These are phyloP conservation scores for Euborellia annulipes DNA, from an alignment of 1,140 invertebrate species.

Conservation along the genomic window DNA sequence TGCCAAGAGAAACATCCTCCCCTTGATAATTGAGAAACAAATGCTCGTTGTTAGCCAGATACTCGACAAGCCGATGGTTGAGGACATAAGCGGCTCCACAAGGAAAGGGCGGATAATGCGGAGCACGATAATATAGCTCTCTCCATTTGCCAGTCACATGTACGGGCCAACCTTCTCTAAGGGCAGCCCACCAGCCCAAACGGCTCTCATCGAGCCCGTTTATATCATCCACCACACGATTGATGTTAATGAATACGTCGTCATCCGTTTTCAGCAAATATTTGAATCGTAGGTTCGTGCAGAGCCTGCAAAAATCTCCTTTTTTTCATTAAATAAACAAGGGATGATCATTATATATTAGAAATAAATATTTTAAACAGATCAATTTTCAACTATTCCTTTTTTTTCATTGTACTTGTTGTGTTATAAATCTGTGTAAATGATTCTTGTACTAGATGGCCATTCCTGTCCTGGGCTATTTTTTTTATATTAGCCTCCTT, in stretches of 20 bases:
- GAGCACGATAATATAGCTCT: conserved; percentile 8
- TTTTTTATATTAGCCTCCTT: too few species aligned
- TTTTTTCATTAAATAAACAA: too few species aligned
- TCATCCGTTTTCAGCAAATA: conserved; percentile 16
- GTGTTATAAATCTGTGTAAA: too few species aligned
- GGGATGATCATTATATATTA: too few species aligned
- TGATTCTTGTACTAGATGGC: too few species aligned
- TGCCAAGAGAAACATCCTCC: conserved; percentile 7
- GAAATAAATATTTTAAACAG: neutral
- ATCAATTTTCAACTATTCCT: too few species aligned
- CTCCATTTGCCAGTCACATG: conserved; percentile 12
- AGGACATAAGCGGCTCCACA: conserved; percentile 15
- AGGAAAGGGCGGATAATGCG: conserved; percentile 14
- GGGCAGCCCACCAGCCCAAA: conserved; percentile 11
- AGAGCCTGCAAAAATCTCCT: conserved; percentile 6
- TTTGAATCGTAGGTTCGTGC: neutral
- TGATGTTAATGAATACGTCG: conserved; percentile 12
- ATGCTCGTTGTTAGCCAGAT: neutral
- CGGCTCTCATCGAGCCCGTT: neutral
- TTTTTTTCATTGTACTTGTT: too few species aligned
- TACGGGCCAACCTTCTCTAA: conserved; percentile 13
- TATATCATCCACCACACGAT: conserved; percentile 3
- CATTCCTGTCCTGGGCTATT: too few species aligned
- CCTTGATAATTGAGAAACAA: conserved; percentile 5
- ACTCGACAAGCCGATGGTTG: neutral